A percentile compares a stretch with the other conserved stretches of the same genome.
Conservation (phyloP, 1,140 invertebrate genomes). For the Orius insidiosus region DNA sequence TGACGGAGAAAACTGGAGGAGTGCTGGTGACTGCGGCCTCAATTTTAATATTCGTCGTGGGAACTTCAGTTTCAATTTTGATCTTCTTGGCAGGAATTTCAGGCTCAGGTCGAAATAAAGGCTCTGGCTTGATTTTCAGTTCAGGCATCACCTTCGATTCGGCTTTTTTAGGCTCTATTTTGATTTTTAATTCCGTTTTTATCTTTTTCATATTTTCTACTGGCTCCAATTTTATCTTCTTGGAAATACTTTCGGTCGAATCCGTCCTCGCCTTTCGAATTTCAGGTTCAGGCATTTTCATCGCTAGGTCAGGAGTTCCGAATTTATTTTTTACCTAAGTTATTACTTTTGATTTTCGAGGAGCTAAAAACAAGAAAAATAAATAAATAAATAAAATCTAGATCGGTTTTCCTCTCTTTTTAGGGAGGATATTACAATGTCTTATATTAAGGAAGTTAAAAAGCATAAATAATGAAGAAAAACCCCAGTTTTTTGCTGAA, state of each 20-base stretch:
- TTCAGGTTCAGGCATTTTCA: conserved; percentile 21
- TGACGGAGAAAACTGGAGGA: background rate
- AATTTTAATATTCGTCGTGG: background rate
- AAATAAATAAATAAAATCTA: too few species aligned
- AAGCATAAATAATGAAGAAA: too few species aligned
- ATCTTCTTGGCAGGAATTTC: background rate
- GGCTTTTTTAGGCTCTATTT: background rate
- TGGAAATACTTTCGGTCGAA: background rate
- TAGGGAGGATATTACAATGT: too few species aligned
- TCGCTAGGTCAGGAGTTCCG: conserved; percentile 5
- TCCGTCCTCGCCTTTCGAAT: background rate
- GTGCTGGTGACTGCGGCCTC: background rate
- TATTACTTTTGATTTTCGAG: background rate
- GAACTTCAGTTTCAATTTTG: background rate
- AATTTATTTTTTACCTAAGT: background rate
- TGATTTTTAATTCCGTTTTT: conserved; percentile 1
- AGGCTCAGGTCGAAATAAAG: conserved; percentile 15
- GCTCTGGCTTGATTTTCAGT: background rate
- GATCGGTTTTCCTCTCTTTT: too few species aligned
- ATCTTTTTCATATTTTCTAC: background rate
- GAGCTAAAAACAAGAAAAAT: too few species aligned
- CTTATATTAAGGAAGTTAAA: too few species aligned
- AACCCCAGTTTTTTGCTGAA: too few species aligned
- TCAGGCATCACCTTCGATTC: background rate
- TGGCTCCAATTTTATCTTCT: conserved; percentile 2